Evolutionary conservation across 2,113 vertebrate species (phyloP).

Genomic region (Xenopus laevis): DNA sequence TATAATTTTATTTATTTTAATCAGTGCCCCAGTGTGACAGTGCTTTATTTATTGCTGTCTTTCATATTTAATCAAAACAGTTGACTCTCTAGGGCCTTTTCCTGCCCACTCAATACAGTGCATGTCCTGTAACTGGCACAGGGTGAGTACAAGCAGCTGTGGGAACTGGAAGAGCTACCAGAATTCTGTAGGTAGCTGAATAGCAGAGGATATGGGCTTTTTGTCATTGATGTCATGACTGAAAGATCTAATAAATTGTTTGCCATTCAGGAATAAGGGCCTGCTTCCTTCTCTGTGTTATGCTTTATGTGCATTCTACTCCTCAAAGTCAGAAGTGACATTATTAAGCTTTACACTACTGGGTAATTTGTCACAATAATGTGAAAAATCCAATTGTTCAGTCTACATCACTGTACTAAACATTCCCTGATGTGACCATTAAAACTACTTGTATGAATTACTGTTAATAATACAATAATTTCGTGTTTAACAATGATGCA

Average conservation of each 20-base stretch:
- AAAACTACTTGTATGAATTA: too few relatives aligned
- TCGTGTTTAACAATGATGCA: too few relatives aligned
- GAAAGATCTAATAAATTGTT: conserved; percentile 31
- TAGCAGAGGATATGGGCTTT: conserved; percentile 26
- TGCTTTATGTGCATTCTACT: background rate
- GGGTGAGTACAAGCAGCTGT: conserved; percentile 29
- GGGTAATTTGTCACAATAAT: background rate
- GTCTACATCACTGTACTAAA: background rate
- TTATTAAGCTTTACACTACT: background rate
- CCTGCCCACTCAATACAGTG: conserved; percentile 8
- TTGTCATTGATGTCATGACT: conserved; percentile 25
- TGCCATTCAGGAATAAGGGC: conserved; percentile 25
- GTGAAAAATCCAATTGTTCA: background rate
- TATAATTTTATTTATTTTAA: conserved; percentile 1
- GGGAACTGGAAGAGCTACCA: conserved; percentile 25
- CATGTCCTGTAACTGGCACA: conserved; percentile 17
- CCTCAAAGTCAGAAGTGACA: conserved; percentile 6
- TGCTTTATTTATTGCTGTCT: conserved; percentile 16
- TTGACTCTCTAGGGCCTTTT: conserved; percentile 21
- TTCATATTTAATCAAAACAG: conserved; percentile 20
- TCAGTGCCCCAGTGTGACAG: conserved; percentile 1
- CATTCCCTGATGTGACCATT: background rate
- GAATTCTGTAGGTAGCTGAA: conserved; percentile 23
- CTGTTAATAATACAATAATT: too few relatives aligned
- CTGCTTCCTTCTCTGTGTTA: conserved; percentile 16